Evolutionary conservation across 2,888 invertebrate species (phyloP).

Genomic region (Lutraria lutraria): DNA sequence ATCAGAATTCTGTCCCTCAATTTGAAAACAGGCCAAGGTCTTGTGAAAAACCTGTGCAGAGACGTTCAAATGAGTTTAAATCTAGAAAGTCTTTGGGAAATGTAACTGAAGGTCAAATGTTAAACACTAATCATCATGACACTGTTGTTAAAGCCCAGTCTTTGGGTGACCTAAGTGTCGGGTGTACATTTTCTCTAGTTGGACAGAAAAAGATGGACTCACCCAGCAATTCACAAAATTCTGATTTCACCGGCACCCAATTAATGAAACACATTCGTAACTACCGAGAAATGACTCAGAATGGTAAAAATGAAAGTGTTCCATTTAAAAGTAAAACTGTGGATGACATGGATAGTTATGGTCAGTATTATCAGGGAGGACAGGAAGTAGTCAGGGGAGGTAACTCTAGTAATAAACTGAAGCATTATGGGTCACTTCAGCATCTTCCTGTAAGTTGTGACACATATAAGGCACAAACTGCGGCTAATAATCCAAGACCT

Average conservation of each 20-base stretch:
- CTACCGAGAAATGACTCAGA: conserved; percentile 62
- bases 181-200: conserved; percentile 78
- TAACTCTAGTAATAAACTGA: conserved; percentile 38
- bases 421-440: conserved; percentile 66
- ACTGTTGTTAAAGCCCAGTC: conserved; percentile 74
- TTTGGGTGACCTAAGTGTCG: conserved; percentile 76
- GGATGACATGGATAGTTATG: conserved; percentile 38
- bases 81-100: conserved; percentile 42
- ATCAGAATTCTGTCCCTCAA: not conserved
- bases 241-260: conserved; percentile 65
- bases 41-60: conserved; percentile 29
- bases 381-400: conserved; percentile 8
- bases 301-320: conserved; percentile 57
- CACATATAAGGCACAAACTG: conserved; percentile 25
- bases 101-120: conserved; percentile 49
- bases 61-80: conserved; percentile 37
- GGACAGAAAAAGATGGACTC: conserved; percentile 79
- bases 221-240: conserved; percentile 56
- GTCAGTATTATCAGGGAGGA: conserved; percentile 22
- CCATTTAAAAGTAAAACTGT: conserved; percentile 60
- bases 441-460: conserved; percentile 57
- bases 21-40: conserved; percentile 31
- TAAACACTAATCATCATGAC: conserved; percentile 65
- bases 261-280: conserved; percentile 64
- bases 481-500: conserved; percentile 32